phyloP scores from a whole-genome alignment of 53 echinoderm and acorn worm genomes.

The Hippasteria phrygiana region DNA sequence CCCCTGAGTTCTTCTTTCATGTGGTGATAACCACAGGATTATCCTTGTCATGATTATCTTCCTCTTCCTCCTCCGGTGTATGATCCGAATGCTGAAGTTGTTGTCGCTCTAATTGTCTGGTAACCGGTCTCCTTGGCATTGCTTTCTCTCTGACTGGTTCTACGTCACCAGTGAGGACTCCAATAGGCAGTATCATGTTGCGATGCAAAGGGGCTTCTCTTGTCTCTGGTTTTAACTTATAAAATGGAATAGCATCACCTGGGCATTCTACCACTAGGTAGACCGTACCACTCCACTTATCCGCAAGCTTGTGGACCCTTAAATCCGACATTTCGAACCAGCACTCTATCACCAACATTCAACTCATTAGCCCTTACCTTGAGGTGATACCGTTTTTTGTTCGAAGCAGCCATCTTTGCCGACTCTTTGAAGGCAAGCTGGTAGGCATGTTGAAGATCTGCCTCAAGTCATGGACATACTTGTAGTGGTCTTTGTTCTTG shows the following conservation, averaged over 20 bases:
- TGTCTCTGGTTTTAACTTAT: constrained; percentile 44
- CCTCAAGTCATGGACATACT: constrained; percentile 25
- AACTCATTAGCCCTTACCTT: constrained; percentile 18
- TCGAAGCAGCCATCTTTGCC: constrained; percentile 14
- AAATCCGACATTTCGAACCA: constrained; percentile 43
- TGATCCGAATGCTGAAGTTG: not conserved
- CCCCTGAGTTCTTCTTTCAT: no score
- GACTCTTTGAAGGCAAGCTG: constrained; percentile 15
- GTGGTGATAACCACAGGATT: no score
- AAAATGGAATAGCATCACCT: constrained; percentile 38
- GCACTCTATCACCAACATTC: constrained; percentile 18
- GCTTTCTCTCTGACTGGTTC: not conserved
- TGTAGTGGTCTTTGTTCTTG: no score
- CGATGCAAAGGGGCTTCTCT: no score
- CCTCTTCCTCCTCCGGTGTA: no score
- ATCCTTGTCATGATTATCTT: no score
- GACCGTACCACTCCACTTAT: constrained; percentile 8
- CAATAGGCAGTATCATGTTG: no score
- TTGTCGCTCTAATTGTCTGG: not conserved
- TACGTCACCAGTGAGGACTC: not conserved
- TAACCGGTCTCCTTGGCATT: not conserved
- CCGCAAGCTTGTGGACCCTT: constrained; percentile 39
- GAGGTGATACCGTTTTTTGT: constrained; percentile 31
- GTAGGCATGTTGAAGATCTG: constrained; percentile 21
- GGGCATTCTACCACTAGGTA: not conserved